Conservation (phyloP, 2,113 vertebrate species). For the Takifugu flavidus region DNA sequence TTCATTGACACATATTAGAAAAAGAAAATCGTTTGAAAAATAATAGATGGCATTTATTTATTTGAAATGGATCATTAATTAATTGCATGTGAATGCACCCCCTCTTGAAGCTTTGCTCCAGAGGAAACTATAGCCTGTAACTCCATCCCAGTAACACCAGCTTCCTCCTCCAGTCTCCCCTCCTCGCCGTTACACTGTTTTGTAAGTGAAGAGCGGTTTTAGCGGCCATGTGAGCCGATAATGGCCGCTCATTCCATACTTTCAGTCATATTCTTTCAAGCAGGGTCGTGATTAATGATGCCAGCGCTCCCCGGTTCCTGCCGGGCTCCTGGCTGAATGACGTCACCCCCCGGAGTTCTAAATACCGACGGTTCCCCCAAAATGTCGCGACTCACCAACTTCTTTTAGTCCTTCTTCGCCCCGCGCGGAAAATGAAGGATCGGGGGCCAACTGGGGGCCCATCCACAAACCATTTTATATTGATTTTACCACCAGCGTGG, state of each 20-base stretch:
- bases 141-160: constrained; percentile 40
- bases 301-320: constrained; percentile 67
- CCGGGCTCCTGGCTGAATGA: constrained; percentile 71
- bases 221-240: constrained; percentile 81
- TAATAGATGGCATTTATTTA: no score
- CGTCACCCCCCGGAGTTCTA: constrained; percentile 33
- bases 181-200: constrained; percentile 69
- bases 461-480: constrained; percentile 58
- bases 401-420: not conserved
- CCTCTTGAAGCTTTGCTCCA: constrained; percentile 29
- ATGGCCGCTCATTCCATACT: constrained; percentile 83
- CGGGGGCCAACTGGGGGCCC: no score
- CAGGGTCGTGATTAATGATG: constrained; percentile 85
- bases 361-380: no score
- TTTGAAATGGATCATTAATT: no score
- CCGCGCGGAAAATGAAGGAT: no score
- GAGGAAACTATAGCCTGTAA: constrained; percentile 30
- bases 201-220: constrained; percentile 80
- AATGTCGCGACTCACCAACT: no score
- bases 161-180: constrained; percentile 9
- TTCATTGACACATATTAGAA: no score
- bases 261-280: constrained; percentile 88
- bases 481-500: constrained; percentile 55
- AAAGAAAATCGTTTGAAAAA: no score
- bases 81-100: no score